These are phyloP conservation scores for Galerucella calmariensis DNA, from an alignment of 2,888 invertebrate species.

Conservation along the genomic window DNA sequence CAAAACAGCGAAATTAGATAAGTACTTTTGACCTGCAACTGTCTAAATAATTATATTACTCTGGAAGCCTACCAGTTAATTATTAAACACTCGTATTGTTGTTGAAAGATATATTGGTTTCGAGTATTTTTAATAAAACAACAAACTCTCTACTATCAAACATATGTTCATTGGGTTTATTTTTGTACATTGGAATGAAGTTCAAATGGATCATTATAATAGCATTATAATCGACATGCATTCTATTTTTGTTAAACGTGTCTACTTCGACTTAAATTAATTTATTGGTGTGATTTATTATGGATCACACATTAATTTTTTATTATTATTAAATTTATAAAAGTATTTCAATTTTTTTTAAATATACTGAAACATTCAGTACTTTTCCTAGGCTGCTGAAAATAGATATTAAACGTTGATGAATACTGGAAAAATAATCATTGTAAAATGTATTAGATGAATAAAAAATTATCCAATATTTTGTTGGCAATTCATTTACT, in stretches of 20 bases:
- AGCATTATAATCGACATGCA: conserved; percentile 4
- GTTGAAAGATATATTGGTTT: background rate
- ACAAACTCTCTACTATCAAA: background rate
- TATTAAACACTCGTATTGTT: background rate
- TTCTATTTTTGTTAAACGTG: conserved; percentile 17
- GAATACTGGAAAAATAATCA: background rate
- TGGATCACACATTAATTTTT: background rate
- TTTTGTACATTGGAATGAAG: conserved; percentile 12
- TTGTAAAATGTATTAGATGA: background rate
- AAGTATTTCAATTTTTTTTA: background rate
- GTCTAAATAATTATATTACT: background rate
- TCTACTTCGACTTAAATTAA: background rate
- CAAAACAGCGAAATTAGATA: too few relatives aligned
- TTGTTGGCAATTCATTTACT: too few relatives aligned
- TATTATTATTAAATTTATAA: background rate
- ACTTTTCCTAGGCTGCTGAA: background rate
- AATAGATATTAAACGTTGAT: background rate
- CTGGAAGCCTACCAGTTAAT: background rate
- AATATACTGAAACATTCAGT: background rate
- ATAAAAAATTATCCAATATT: too few relatives aligned
- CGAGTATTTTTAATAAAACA: background rate
- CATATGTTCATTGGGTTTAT: conserved; percentile 4
- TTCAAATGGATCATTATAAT: conserved; percentile 6
- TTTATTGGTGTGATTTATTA: background rate
- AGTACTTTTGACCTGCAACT: background rate